Evolutionary conservation across 2,113 vertebrate genomes (phyloP), one percentile per base, ranked within the genome.

Genomic region (Dicentrarchus labrax): DNA sequence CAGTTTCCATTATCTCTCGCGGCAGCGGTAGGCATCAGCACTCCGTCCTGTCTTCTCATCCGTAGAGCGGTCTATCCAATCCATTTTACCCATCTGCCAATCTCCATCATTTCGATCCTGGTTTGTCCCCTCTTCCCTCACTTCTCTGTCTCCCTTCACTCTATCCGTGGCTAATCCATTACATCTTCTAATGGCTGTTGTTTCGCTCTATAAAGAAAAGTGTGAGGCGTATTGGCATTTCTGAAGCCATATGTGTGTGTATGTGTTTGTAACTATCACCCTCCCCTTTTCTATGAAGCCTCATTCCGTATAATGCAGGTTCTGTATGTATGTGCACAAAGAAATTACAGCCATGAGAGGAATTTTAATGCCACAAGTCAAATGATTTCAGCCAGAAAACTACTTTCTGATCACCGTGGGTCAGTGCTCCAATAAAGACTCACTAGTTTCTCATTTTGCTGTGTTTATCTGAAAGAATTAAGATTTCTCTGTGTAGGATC

Each of bases 11-110:
- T 94, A 93, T 91, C 86, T 80, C 71, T 71, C 38, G 2, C 72
- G 41, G 81, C 56, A 11, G 86, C 71, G 64, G 83, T 78, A 77
- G 80, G 87, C 89, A 86, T 86, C 86, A 70, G 86, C 91, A 90
- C 88, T 90, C 80, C 30, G 53, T 91, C 85, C 91, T 90, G 93
- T 87, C 91, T 87, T 68, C 88, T 94, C 94, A 94, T 94, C 91
- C 91, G 84, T 91, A 89, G 85, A 93, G 89, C 84, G 72, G 85
- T 95, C 94, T 90, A 94, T 96, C 95, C 93, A 94, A 94, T 95
- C 92, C 95, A 94, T 95, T 96, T 95, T 92, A 93, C 89, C 84
- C 93, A 92, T 93, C 91, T 95, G 95, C 94, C 95, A 96, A 95
- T 95, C 95, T 95, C 93, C 91, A 95, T 96, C 93, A 94, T 86